Base-by-base conservation (phyloP, 2,888 invertebrate species). In the Sussaba pulchella region DNA sequence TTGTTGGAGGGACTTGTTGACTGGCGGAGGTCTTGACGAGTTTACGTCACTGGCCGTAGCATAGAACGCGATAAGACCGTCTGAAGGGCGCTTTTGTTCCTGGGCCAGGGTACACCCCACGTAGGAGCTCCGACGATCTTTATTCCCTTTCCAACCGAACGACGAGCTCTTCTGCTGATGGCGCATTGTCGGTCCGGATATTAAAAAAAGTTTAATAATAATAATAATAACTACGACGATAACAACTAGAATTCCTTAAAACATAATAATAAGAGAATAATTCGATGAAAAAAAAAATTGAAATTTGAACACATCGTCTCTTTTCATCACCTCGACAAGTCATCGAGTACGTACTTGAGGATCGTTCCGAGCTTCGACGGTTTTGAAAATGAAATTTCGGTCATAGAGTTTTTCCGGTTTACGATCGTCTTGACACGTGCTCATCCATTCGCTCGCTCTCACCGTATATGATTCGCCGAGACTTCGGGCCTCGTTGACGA, bases 1-100 rank as follows among this genome's bases (percentile, higher is more conserved):
- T n/a, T n/a, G n/a, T n/a, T n/a, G n/a, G n/a, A n/a, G n/a, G n/a
- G n/a, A n/a, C n/a, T n/a, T n/a, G n/a, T n/a, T n/a, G n/a, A n/a
- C n/a, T n/a, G n/a, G n/a, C n/a, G n/a, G n/a, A n/a, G n/a, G 82
- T 54, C 78, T 80, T 81, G 82, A 83, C 75, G 78, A 78, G 78
- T 78, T 83, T 81, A 83, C 78, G 73, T 72, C 54, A n/a, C n/a
- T n/a, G n/a, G 52, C 26, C 59, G 52, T 45, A 73, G 81, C 78
- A 59, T 19, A 43, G 74, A 67, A 74, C 45, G 81, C 75, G 81
- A 81, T 83, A 83, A 78, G n/a, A n/a, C n/a, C n/a, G 73, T 71
- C 75, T 41, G 67, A 31, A 63, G 82, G 59, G 43, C 52, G 64
- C 54, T 19, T 19, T 39, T 59, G 66, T 45, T 64, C 24, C 54